Percentiles rank a stretch among this genome's conserved stretches.
Evolutionary conservation across 2,888 invertebrate species (phyloP).

Genomic region (Drosophila affinis): DNA sequence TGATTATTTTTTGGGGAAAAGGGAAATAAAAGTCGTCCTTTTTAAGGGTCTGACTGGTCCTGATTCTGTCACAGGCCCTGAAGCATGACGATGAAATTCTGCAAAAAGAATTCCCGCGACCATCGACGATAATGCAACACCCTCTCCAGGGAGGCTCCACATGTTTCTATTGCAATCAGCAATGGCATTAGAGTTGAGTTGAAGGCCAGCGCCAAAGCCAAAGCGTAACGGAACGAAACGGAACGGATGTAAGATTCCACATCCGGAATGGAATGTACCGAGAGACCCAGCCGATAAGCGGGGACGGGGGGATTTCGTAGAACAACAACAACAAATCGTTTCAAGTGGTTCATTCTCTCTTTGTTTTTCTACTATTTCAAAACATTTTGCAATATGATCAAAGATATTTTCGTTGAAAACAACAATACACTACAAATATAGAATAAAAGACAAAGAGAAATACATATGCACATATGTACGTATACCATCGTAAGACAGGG

Average conservation of each 20-base stretch:
- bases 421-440: neutral
- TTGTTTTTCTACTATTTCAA: constrained; percentile 37
- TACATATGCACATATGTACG: neutral
- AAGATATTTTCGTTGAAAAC: neutral
- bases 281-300: constrained; percentile 2
- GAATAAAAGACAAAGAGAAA: neutral
- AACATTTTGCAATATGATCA: constrained; percentile 41
- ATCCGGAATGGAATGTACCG: constrained; percentile 21
- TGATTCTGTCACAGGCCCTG: neutral
- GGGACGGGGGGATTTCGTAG: neutral
- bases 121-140: constrained; percentile 6
- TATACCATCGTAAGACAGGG: neutral
- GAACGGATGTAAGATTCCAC: constrained; percentile 19
- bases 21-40: neutral
- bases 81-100: neutral
- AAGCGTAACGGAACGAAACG: constrained; percentile 9
- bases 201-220: constrained; percentile 7
- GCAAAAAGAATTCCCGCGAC: neutral
- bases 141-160: constrained; percentile 12
- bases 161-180: constrained; percentile 22
- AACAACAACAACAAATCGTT: neutral
- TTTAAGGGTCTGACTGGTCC: too few species aligned
- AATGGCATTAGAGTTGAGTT: constrained; percentile 7
- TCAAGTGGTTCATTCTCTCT: constrained; percentile 11
- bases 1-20: constrained; percentile 12